Conservation (phyloP, 2,113 vertebrate species). For the Anarrhichthys ocellatus region DNA sequence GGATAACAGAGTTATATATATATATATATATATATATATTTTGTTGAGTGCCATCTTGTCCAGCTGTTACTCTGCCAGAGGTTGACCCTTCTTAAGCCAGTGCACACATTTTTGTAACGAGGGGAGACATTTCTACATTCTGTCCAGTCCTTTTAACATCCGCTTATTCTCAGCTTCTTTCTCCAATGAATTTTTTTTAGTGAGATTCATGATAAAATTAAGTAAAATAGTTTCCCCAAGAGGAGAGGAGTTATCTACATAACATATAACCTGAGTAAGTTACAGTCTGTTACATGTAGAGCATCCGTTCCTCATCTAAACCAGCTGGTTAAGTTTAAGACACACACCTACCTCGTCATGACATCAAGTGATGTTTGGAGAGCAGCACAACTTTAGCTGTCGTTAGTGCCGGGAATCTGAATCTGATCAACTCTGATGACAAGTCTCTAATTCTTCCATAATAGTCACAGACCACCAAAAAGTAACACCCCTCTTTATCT, state of each 20-base stretch:
- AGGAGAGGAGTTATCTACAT: neutral
- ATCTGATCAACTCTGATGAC: neutral
- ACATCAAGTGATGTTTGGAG: neutral
- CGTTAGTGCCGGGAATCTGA: neutral
- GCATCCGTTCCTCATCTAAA: neutral
- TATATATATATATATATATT: too few relatives aligned
- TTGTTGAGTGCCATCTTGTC: neutral
- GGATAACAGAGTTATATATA: neutral
- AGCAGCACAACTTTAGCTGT: neutral
- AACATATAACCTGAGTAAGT: neutral
- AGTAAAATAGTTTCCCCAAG: neutral
- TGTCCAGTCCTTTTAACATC: neutral
- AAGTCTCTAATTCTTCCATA: neutral
- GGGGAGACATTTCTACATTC: neutral
- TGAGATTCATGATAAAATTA: neutral
- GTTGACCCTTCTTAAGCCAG: neutral
- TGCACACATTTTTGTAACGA: slow-evolving; percentile 16
- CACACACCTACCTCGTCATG: neutral
- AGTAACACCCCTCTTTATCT: neutral
- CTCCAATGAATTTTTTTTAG: neutral
- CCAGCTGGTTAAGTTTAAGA: neutral
- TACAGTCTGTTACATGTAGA: neutral
- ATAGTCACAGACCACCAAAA: neutral
- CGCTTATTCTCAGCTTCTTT: neutral
- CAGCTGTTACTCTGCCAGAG: neutral